Percentiles rank a stretch among this genome's conserved stretches.
Evolutionary conservation across 2,113 vertebrate genomes (phyloP).

Genomic region (Aythya baeri): DNA sequence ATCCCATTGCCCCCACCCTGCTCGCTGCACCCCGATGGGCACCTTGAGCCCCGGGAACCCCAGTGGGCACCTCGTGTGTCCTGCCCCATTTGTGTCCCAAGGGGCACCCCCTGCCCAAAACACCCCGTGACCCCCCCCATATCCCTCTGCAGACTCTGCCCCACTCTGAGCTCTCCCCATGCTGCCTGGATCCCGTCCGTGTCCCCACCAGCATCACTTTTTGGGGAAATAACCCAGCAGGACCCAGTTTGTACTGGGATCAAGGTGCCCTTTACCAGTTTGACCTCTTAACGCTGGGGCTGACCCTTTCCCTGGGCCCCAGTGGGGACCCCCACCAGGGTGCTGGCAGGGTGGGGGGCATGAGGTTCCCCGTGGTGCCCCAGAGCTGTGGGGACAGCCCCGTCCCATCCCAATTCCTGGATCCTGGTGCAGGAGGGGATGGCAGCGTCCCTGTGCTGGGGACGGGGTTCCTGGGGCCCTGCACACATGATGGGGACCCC

Average conservation of each 20-base stretch:
- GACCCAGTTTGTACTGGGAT: neutral
- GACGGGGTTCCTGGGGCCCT: neutral
- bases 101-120: neutral
- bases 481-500: neutral
- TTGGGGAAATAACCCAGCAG: neutral
- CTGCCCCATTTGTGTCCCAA: too few species aligned
- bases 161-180: too few species aligned
- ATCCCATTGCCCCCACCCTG: too few species aligned
- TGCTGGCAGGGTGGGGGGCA: neutral
- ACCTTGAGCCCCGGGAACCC: too few species aligned
- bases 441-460: neutral
- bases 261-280: too few species aligned
- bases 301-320: neutral
- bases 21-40: too few species aligned
- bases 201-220: neutral
- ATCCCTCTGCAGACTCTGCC: neutral
- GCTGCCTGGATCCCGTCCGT: too few species aligned
- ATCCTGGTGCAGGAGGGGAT: accelerated
- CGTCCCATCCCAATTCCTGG: neutral
- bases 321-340: too few species aligned
- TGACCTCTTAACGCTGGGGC: accelerated
- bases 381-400: neutral
- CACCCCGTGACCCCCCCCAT: too few species aligned
- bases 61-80: neutral
- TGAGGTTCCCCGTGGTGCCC: neutral